These are phyloP conservation scores for Anticlea derivata DNA, from an alignment of 2,888 invertebrate species.

Conservation along the genomic window DNA sequence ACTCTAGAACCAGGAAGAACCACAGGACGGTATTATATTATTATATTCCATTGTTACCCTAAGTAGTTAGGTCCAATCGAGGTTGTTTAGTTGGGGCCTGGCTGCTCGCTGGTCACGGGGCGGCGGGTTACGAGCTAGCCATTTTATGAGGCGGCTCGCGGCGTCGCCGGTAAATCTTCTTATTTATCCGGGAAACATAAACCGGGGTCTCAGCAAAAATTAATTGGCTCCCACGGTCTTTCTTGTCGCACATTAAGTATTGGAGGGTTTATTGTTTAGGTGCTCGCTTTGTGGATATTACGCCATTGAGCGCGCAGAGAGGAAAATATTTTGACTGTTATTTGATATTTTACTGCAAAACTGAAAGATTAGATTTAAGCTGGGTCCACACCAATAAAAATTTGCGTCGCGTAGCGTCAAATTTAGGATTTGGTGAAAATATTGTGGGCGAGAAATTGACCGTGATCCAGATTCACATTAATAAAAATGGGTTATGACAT, in stretches of 20 bases:
- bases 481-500: not conserved
- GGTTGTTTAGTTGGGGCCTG: slow-evolving; percentile 58
- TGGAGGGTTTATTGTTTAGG: slow-evolving; percentile 60
- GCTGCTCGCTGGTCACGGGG: slow-evolving; percentile 66
- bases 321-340: slow-evolving; percentile 22
- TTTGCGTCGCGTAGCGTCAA: slow-evolving; percentile 5
- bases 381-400: slow-evolving; percentile 16
- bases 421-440: slow-evolving; percentile 13
- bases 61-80: no score
- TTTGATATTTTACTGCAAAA: slow-evolving; percentile 24
- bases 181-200: slow-evolving; percentile 82
- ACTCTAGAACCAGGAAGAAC: no score
- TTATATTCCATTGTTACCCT: no score
- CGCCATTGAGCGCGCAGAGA: slow-evolving; percentile 15
- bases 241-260: slow-evolving; percentile 70
- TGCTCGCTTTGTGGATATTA: slow-evolving; percentile 28
- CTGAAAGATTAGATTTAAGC: slow-evolving; percentile 21
- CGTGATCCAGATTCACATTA: not conserved
- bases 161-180: slow-evolving; percentile 78
- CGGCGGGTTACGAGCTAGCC: slow-evolving; percentile 68
- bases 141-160: slow-evolving; percentile 72
- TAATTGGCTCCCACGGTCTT: slow-evolving; percentile 77
- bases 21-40: no score
- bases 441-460: slow-evolving; percentile 3
- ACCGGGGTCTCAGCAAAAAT: slow-evolving; percentile 78